phyloP scores from a whole-genome alignment of 2,888 invertebrate species.

The Conomelus anceps region DNA sequence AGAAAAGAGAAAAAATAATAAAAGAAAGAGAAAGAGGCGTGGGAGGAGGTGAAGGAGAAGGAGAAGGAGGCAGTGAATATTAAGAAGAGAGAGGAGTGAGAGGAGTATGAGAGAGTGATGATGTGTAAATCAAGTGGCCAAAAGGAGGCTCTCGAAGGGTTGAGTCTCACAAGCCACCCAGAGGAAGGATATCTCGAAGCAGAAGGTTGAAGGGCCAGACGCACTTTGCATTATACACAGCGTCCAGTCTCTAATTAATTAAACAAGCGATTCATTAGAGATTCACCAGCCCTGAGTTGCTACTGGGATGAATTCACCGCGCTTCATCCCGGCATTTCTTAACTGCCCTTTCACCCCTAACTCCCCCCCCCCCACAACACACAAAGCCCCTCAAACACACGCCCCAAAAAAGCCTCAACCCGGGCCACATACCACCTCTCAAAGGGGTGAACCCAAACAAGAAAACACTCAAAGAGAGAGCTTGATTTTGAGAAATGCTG shows the following conservation, averaged over 20 bases:
- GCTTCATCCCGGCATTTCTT: background rate
- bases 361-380: background rate
- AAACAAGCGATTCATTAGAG: constrained; percentile 66
- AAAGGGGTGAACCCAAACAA: background rate
- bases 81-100: background rate
- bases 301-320: too few relatives aligned
- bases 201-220: too few relatives aligned
- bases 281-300: too few relatives aligned
- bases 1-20: background rate
- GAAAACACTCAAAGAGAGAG: background rate
- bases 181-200: too few relatives aligned
- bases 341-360: background rate
- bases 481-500: background rate
- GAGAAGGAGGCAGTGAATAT: background rate
- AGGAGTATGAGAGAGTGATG: too few relatives aligned
- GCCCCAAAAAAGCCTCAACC: too few relatives aligned
- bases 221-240: constrained; percentile 19
- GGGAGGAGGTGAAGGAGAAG: background rate
- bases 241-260: constrained; percentile 58
- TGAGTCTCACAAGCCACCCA: background rate
- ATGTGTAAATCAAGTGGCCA: background rate
- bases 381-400: background rate
- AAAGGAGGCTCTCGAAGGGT: background rate
- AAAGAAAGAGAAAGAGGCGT: too few relatives aligned
- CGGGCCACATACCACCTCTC: too few relatives aligned